Base-by-base conservation (phyloP, 1,140 invertebrate genomes). In the Metaphire vulgaris region DNA sequence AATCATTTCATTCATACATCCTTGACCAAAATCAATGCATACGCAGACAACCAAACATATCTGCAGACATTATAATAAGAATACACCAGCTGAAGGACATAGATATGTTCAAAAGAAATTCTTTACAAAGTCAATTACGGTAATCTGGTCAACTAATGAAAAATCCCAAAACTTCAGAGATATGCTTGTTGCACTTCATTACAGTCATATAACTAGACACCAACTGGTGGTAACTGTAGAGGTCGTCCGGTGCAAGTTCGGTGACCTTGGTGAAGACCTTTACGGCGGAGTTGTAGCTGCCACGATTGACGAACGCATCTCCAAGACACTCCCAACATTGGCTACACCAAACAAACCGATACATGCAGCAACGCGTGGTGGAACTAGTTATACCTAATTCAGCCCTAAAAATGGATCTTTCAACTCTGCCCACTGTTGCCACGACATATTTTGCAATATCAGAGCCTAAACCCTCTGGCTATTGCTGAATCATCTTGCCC, bases 251-350 rank as follows among this genome's bases (percentile, higher is more conserved):
- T 65, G 29, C 64, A 26, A 85, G 81, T 80, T 85, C 81, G 29
- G 80, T 79, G 29, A 91, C 91, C 87, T 91, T 91, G 74, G 92
- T 90, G 85, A 93, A 97, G 26, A 92, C 93, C 83, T 92, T 93
- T 74, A 94, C 86, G 21, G 93, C 92, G 15, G 94, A 93, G 41
- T 90, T 91, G 81, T 91, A 92, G 28, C 94, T 92, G 2, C 94
- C 94, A 79, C 93, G 87, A 14, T 89, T 88, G 77, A 91, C 89
- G 86, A 96, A 96, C 1, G 92, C 92, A 87, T 96, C 94, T 41
- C 77, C 94, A 81, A 96, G 87, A 79, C 91, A 91, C 87, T 96
- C 93, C 92, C 92, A 95, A 79, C 91, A 88, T 79, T 89, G 87
- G 73, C 89, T 91, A 78, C 41, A 14, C 26, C 28, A 29, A 70